phyloP scores from a whole-genome alignment of 2,113 vertebrate genomes.

The Oryzias celebensis region DNA sequence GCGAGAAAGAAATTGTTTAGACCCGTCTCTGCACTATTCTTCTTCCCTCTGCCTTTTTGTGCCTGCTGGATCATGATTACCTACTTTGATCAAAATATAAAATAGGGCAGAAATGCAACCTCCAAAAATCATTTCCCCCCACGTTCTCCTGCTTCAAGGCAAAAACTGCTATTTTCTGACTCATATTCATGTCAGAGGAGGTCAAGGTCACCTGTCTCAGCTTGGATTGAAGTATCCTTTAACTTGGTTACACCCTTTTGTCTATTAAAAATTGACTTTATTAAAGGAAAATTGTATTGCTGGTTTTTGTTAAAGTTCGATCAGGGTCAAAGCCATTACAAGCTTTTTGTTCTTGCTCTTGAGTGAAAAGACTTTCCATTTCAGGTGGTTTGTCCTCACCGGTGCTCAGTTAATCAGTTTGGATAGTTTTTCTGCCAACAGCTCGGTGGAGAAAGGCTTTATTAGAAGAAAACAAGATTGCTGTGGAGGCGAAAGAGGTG shows the following conservation, averaged over 20 bases:
- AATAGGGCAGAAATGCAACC: conserved; percentile 5
- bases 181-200: conserved; percentile 27
- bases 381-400: conserved; percentile 1
- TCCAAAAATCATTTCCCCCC: conserved; percentile 1
- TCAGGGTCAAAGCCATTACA: conserved; percentile 7
- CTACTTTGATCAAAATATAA: conserved; percentile 3
- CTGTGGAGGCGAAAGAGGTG: conserved; percentile 17
- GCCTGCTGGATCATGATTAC: conserved; percentile 7
- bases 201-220: conserved; percentile 57
- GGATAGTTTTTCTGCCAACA: conserved; percentile 4
- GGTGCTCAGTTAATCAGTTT: conserved; percentile 9
- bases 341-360: conserved; percentile 6
- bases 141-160: background rate
- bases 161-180: conserved; percentile 8
- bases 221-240: conserved; percentile 7
- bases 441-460: conserved; percentile 16
- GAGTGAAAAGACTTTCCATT: conserved; percentile 6
- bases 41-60: conserved; percentile 6
- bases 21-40: background rate
- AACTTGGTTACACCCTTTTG: conserved; percentile 14
- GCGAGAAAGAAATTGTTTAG: conserved; percentile 7
- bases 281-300: conserved; percentile 12
- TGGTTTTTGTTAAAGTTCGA: conserved; percentile 4
- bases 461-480: conserved; percentile 31
- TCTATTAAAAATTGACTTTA: conserved; percentile 16